Percentiles rank a stretch among this genome's conserved stretches.
These are phyloP conservation scores for Drosophila kambysellisi DNA, from an alignment of 2,888 invertebrate genomes.

Conservation along the genomic window DNA sequence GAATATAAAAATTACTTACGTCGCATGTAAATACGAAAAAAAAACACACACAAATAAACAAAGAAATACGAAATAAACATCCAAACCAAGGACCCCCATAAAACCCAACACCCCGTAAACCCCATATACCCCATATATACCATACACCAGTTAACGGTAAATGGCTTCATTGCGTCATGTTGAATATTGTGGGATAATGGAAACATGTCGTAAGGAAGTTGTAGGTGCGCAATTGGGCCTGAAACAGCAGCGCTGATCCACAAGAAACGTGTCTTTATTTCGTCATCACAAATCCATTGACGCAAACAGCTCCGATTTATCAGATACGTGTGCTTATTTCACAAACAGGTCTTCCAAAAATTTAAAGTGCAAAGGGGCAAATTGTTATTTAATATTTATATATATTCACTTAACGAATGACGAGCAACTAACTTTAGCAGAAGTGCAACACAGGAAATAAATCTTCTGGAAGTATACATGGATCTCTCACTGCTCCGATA, in stretches of 20 bases:
- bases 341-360: neutral
- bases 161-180: constrained; percentile 41
- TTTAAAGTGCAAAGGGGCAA: neutral
- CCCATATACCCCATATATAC: neutral
- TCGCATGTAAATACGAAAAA: constrained; percentile 56
- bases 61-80: constrained; percentile 20
- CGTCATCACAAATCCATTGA: neutral
- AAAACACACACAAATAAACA: constrained; percentile 10
- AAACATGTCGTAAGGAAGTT: constrained; percentile 4
- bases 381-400: neutral
- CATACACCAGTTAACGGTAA: constrained; percentile 7
- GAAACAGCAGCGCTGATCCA: constrained; percentile 5
- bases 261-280: neutral
- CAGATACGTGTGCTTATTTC: neutral
- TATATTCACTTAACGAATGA: neutral
- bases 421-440: neutral
- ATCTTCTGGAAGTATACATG: neutral
- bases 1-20: constrained; percentile 59
- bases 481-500: neutral
- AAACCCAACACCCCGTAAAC: neutral
- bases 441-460: neutral
- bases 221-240: constrained; percentile 15
- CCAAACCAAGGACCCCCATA: constrained; percentile 12
- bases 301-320: neutral
- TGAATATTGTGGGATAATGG: constrained; percentile 27